A percentile compares a stretch with the other conserved stretches of the same genome.
These are phyloP conservation scores for Augochlorella aurata DNA, from an alignment of 2,888 invertebrate species.

Conservation along the genomic window DNA sequence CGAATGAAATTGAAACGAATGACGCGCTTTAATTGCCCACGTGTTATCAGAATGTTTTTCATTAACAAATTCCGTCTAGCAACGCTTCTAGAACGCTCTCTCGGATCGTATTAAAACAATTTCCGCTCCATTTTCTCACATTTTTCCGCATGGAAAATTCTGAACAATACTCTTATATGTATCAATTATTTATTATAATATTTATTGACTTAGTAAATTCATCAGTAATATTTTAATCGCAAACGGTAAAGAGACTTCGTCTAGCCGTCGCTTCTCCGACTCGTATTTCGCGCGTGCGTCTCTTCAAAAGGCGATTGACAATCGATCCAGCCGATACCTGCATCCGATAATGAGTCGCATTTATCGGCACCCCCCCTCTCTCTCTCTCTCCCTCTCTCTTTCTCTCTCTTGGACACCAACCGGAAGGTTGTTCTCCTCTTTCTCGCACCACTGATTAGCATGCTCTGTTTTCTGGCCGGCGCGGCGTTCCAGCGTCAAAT, in stretches of 20 bases:
- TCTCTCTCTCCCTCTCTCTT: too few species aligned
- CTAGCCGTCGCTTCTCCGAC: neutral
- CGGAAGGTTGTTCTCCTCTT: slow-evolving; percentile 47
- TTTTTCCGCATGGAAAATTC: neutral
- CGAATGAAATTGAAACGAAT: neutral
- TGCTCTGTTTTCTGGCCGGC: slow-evolving; percentile 46
- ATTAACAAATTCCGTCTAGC: too few species aligned
- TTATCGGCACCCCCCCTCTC: slow-evolving; percentile 13
- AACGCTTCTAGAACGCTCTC: too few species aligned
- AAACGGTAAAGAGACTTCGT: neutral
- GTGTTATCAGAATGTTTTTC: neutral
- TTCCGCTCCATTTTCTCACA: neutral
- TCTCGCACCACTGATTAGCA: slow-evolving; percentile 45
- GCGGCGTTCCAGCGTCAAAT: slow-evolving; percentile 20
- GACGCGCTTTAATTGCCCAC: neutral
- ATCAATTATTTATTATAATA: too few species aligned
- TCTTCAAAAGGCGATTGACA: neutral
- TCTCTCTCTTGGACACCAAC: slow-evolving; percentile 2
- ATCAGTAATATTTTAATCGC: neutral
- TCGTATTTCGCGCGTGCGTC: neutral
- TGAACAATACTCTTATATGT: neutral
- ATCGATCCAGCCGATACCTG: slow-evolving; percentile 11
- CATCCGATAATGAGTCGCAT: slow-evolving; percentile 8
- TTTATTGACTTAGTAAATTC: too few species aligned
- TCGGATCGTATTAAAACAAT: too few species aligned